Evolutionary conservation across 2,113 vertebrate species (phyloP).

Genomic region (Cinclus cinclus): DNA sequence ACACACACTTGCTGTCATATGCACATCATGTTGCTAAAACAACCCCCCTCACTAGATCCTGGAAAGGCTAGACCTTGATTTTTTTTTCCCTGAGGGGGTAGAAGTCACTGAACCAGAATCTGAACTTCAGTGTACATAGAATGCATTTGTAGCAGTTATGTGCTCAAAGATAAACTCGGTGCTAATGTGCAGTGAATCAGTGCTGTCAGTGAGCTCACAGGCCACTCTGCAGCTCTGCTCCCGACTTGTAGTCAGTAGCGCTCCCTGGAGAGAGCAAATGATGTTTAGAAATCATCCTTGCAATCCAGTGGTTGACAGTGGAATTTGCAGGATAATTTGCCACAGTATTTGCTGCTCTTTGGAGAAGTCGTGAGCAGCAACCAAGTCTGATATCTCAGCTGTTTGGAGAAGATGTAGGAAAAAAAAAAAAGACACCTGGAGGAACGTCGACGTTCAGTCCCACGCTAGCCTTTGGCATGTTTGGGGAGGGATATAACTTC

Average conservation of each 20-base stretch:
- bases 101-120: constrained; percentile 16
- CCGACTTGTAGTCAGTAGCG: background rate
- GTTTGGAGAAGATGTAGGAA: background rate
- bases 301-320: background rate
- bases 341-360: background rate
- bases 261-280: background rate
- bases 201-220: background rate
- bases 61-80: background rate
- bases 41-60: background rate
- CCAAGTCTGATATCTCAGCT: background rate
- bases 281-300: background rate
- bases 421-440: background rate
- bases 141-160: background rate
- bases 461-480: accelerated
- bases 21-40: background rate
- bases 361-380: background rate
- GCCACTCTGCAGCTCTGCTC: background rate
- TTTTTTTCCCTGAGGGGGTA: background rate
- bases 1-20: background rate
- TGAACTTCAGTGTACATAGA: background rate
- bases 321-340: constrained; percentile 10
- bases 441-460: background rate
- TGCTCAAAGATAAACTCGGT: background rate
- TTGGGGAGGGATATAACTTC: background rate
- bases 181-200: background rate